Conservation (phyloP, 2,888 invertebrate genomes). For the Drosophila merina region DNA sequence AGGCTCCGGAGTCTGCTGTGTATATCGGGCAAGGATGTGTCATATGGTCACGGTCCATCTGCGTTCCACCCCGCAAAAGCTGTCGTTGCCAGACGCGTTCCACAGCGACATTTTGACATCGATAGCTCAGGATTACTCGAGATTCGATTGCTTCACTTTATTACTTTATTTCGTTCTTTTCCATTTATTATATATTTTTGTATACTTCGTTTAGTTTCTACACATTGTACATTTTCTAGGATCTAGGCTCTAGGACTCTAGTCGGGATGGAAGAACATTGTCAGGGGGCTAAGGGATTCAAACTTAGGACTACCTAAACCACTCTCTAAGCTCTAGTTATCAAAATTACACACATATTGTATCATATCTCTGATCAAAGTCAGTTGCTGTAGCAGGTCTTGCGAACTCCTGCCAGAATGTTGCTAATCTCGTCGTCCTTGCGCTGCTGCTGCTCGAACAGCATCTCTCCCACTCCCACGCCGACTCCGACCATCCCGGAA, state of each 20-base stretch:
- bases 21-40: slow-evolving; percentile 53
- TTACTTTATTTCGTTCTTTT: slow-evolving; percentile 38
- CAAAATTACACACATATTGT: slow-evolving; percentile 30
- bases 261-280: slow-evolving; percentile 20
- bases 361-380: slow-evolving; percentile 49
- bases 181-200: slow-evolving; percentile 9
- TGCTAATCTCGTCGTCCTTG: slow-evolving; percentile 94
- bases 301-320: slow-evolving; percentile 45
- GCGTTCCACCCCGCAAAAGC: slow-evolving; percentile 21
- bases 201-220: slow-evolving; percentile 24
- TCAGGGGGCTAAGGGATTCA: not conserved
- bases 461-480: slow-evolving; percentile 58
- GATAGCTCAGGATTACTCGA: slow-evolving; percentile 5
- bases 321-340: slow-evolving; percentile 18
- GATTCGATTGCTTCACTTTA: slow-evolving; percentile 43
- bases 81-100: slow-evolving; percentile 20
- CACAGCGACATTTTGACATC: slow-evolving; percentile 21
- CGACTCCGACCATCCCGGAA: slow-evolving; percentile 35
- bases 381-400: slow-evolving; percentile 94
- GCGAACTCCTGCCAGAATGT: slow-evolving; percentile 93
- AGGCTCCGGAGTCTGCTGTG: slow-evolving; percentile 53
- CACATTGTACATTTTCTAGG: slow-evolving; percentile 38
- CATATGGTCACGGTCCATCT: slow-evolving; percentile 45
- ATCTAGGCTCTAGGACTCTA: slow-evolving; percentile 2
- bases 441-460: slow-evolving; percentile 85